Percentiles rank a stretch among this genome's conserved stretches.
Conservation (phyloP, 2,113 vertebrate genomes). For the Bostrychus sinensis region DNA sequence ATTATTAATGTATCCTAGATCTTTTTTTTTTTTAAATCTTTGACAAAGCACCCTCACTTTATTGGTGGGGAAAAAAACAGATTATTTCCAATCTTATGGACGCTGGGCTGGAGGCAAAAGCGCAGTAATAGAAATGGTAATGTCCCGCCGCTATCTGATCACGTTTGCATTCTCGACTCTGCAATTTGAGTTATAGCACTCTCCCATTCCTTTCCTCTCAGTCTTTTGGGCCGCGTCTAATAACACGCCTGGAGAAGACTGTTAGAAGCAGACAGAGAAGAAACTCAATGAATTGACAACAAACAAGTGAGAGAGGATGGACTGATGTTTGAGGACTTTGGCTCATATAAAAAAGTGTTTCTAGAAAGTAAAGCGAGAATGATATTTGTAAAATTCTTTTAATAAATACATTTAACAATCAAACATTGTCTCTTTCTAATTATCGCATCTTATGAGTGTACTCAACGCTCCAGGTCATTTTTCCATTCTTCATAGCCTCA, state of each 20-base stretch:
- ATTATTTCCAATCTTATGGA: conserved; percentile 35
- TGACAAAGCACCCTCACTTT: conserved; percentile 45
- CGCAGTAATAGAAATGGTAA: conserved; percentile 69
- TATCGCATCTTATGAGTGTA: no score
- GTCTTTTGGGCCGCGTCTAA: conserved; percentile 51
- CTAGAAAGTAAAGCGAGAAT: no score
- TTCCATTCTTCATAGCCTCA: no score
- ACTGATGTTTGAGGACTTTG: background rate
- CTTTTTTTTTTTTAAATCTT: conserved; percentile 1
- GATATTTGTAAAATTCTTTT: no score
- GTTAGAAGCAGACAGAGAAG: conserved; percentile 48
- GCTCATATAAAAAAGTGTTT: background rate
- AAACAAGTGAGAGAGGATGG: background rate
- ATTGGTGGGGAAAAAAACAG: conserved; percentile 23
- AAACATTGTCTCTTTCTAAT: background rate
- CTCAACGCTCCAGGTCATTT: no score
- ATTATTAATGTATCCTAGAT: conserved; percentile 35
- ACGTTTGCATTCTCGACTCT: conserved; percentile 47
- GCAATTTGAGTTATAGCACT: conserved; percentile 59
- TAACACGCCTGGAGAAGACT: conserved; percentile 46
- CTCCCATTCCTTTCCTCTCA: conserved; percentile 51
- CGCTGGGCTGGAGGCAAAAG: conserved; percentile 45
- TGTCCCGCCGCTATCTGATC: conserved; percentile 61
- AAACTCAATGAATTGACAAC: conserved; percentile 50
- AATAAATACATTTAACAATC: background rate